Conservation (phyloP, 2,113 vertebrate species). For the Cromileptes altivelis region DNA sequence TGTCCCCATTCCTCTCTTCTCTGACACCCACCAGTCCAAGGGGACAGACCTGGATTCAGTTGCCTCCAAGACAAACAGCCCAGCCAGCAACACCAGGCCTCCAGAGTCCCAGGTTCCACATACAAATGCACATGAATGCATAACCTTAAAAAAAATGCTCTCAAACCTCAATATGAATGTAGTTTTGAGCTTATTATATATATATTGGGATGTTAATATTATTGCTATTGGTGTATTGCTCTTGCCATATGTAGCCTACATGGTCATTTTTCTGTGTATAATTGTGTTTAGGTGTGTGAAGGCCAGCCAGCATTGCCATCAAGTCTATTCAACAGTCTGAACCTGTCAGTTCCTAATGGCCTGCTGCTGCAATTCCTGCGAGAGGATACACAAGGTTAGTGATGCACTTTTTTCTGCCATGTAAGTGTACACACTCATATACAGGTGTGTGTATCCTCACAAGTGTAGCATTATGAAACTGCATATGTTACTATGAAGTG, state of each 20-base stretch:
- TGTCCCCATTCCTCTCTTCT: constrained; percentile 62
- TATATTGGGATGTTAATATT: background rate
- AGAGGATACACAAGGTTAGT: constrained; percentile 76
- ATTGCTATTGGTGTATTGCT: background rate
- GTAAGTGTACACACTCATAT: background rate
- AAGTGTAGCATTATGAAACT: constrained; percentile 14
- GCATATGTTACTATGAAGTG: background rate
- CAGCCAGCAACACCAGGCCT: constrained; percentile 4
- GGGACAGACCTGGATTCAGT: constrained; percentile 24
- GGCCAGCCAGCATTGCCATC: constrained; percentile 26
- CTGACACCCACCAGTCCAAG: constrained; percentile 32
- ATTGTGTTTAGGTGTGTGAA: constrained; percentile 41
- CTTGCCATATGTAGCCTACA: background rate
- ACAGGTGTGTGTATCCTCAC: background rate
- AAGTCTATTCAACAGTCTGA: constrained; percentile 83
- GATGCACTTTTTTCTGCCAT: background rate
- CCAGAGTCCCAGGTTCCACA: constrained; percentile 55
- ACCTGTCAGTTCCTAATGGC: constrained; percentile 90
- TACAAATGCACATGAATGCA: background rate
- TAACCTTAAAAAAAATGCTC: background rate
- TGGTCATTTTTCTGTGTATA: background rate
- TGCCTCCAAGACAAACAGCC: constrained; percentile 37
- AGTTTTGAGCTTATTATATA: background rate
- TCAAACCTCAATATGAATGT: background rate
- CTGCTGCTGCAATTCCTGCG: constrained; percentile 87